Base-by-base conservation (phyloP, 2,888 invertebrate species). In the Coecobrya sp. region DNA sequence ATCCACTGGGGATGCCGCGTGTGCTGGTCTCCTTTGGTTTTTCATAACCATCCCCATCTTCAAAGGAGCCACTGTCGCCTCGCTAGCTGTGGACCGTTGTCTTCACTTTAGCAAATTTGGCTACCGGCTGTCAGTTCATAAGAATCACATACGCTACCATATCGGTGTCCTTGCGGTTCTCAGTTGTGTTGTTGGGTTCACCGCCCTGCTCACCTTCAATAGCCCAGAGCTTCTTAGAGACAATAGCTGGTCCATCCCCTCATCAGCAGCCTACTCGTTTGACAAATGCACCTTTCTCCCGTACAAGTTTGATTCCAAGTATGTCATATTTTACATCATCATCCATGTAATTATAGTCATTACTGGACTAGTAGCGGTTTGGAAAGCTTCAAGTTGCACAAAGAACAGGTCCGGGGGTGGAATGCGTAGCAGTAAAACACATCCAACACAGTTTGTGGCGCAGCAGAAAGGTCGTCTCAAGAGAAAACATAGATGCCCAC, bases 251-350 rank as follows among this genome's bases (percentile, higher is more conserved):
- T 85, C 93, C 27, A 81, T 76, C 22, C 88, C 93, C 16, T 16
- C 85, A 27, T 52, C 62, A 27, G 30, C 89, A 22, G 27, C 89
- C 55, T 93, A 93, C 87, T 93, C 94, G 8, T 94, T 94, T 91
- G 94, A 94, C 93, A 93, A 93, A 73, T 94, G 94, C 79, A 94
- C 93, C 52, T 94, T 94, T 86, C 81, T 94, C 65, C 94, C 94
- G 59, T 94, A 82, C 92, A 93, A 93, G 87, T 94, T 94, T 76
- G 93, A 94, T 90, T 89, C 93, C 36, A 94, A 94, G 65, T 94
- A 93, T 70, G 93, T 94, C 89, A 90, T 93, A 19, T 94, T 94
- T 59, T 94, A 94, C 92, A 88, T 93, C 27, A 91, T 90, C 81
- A 92, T 93, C 76, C 94, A 94, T 89, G 86, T 92, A 79, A 90